phyloP scores from a whole-genome alignment of 2,797 vertebrate species.

The Bovichtus diacanthus region DNA sequence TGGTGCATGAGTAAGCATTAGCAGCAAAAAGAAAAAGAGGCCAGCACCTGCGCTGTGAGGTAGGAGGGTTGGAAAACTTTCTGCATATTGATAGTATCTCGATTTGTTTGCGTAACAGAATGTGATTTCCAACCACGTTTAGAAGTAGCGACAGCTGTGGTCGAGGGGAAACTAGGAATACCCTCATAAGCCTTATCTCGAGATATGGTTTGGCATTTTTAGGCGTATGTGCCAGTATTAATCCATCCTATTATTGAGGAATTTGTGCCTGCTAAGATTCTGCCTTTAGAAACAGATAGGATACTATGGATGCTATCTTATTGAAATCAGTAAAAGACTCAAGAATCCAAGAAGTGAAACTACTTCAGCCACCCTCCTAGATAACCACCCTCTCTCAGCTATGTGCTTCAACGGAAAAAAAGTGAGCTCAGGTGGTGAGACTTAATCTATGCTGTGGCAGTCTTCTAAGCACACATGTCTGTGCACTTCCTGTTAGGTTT shows the following conservation, averaged over 20 bases:
- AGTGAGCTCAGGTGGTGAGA: slow-evolving; percentile 49
- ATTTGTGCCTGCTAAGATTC: neutral
- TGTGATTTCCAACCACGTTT: slow-evolving; percentile 79
- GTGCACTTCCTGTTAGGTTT: slow-evolving; percentile 80
- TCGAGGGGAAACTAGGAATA: slow-evolving; percentile 53
- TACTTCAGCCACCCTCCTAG: slow-evolving; percentile 1
- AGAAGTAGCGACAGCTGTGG: slow-evolving; percentile 49
- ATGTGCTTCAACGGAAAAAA: slow-evolving; percentile 54
- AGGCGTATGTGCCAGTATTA: neutral
- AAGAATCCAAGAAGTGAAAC: slow-evolving; percentile 20
- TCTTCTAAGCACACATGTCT: slow-evolving; percentile 56
- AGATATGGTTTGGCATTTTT: neutral
- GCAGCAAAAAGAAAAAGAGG: slow-evolving; percentile 41
- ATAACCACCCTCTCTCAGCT: slow-evolving; percentile 13
- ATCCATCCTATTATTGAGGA: neutral
- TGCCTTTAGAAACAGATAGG: neutral
- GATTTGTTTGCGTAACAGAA: slow-evolving; percentile 72
- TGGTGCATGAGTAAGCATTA: slow-evolving; percentile 18
- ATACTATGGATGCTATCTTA: neutral
- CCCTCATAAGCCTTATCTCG: slow-evolving; percentile 33
- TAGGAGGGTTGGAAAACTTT: slow-evolving; percentile 64
- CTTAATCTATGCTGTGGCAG: slow-evolving; percentile 53
- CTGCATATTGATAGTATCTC: slow-evolving; percentile 55
- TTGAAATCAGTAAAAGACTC: neutral
- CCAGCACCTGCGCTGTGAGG: slow-evolving; percentile 66